Evolutionary conservation across 2,888 invertebrate species (phyloP), one percentile per base, ranked within the genome.

Genomic region (Encarsia formosa): DNA sequence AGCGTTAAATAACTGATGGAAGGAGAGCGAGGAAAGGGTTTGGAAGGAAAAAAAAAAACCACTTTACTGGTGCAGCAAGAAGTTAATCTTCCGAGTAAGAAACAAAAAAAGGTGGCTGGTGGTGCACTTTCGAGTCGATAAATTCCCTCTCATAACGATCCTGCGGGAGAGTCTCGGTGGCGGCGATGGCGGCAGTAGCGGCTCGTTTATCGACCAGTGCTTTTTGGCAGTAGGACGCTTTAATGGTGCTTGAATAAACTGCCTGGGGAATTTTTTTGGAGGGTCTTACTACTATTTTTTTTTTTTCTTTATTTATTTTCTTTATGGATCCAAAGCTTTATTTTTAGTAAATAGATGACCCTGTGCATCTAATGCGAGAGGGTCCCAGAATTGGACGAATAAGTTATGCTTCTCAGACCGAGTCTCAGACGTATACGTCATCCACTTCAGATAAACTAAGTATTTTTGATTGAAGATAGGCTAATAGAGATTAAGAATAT

Each of bases 111-210:
- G n/a, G 34, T 19, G 35, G 35, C 24, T n/a, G n/a, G n/a, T n/a
- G n/a, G 31, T 11, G 43, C 35, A 18, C 16, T 31, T 37, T 26
- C 49, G 38, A 51, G 52, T 45, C 52, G 52, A 55, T 55, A 55
- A 55, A 55, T 55, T n/a, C n/a, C 38, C 41, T 39, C 44, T 34
- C 38, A 34, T 38, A 54, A 50, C 46, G 54, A 54, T 50, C 49
- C 9, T 6, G 39, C 22, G 39, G 23, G 39, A 15, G 19, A 19
- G 20, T 20, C n/a, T 2, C 11, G n/a, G 26, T 11, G 15, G 16
- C 24, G 15, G 31, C 34, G 19, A 8, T 5, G 40, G 15, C 31
- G 37, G 43, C 2, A 20, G 47, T 16, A 22, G 44, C 35, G 35
- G 40, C 20, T 53, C 49, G 49, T 53, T n/a, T 53, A 53, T 53